phyloP scores from a whole-genome alignment of 2,888 invertebrate species.

The Hemicrepidius hirtus region DNA sequence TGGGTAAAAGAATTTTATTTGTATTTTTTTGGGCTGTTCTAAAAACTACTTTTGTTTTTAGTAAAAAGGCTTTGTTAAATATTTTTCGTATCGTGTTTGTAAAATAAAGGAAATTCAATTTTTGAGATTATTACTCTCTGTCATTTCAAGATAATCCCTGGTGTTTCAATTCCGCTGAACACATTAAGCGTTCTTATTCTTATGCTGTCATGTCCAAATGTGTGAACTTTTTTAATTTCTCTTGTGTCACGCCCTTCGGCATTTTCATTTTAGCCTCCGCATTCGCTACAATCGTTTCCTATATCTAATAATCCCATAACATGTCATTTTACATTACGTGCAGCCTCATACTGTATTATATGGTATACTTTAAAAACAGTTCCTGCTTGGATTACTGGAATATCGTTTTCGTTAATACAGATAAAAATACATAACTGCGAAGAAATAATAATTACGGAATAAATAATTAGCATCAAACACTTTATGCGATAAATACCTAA shows the following conservation, averaged over 20 bases:
- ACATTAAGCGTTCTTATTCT: constrained; percentile 35
- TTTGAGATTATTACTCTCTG: constrained; percentile 23
- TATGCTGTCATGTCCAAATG: constrained; percentile 34
- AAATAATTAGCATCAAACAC: no score
- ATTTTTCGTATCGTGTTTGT: not conserved
- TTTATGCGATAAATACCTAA: no score
- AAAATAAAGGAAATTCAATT: not conserved
- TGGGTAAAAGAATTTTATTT: no score
- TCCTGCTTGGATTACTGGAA: no score
- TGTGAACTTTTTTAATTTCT: constrained; percentile 32
- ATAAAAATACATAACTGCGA: no score
- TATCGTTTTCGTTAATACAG: no score
- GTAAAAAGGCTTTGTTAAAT: not conserved
- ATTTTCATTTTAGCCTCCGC: constrained; percentile 9
- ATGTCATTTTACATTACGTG: not conserved
- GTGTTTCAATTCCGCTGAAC: constrained; percentile 34
- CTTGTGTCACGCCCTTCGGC: constrained; percentile 27
- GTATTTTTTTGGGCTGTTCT: no score
- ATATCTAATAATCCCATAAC: constrained; percentile 1
- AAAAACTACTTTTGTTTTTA: not conserved
- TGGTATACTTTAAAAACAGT: no score
- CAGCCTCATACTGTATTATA: no score
- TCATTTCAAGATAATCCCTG: constrained; percentile 29
- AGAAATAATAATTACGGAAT: no score
- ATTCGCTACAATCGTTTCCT: constrained; percentile 14